Evolutionary conservation across 2,888 invertebrate genomes (phyloP).

Genomic region (Galeruca laticollis): DNA sequence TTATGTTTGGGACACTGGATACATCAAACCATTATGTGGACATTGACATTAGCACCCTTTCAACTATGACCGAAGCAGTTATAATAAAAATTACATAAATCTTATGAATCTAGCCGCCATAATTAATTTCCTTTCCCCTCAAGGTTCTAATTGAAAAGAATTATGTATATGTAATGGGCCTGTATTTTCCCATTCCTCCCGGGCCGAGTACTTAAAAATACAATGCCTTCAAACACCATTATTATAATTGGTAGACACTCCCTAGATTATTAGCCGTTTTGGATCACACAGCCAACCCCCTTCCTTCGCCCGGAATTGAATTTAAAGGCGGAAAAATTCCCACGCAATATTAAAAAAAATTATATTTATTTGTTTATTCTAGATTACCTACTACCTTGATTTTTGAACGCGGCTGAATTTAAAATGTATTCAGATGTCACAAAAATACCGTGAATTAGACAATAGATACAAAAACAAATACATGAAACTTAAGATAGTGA

Average conservation of each 20-base stretch:
- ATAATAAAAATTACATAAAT: slow-evolving; percentile 37
- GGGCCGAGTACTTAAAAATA: slow-evolving; percentile 35
- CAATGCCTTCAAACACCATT: slow-evolving; percentile 39
- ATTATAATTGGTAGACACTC: slow-evolving; percentile 42
- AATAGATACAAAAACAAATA: no score
- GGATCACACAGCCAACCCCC: slow-evolving; percentile 35
- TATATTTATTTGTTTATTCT: no score
- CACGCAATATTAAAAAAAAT: slow-evolving; percentile 7
- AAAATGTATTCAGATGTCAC: no score
- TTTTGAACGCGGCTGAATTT: no score
- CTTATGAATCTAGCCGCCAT: slow-evolving; percentile 35
- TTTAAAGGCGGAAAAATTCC: slow-evolving; percentile 18
- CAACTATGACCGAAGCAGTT: slow-evolving; percentile 16
- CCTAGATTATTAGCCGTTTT: slow-evolving; percentile 34
- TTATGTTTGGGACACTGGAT: not conserved
- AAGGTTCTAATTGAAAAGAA: slow-evolving; percentile 42
- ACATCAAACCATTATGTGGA: slow-evolving; percentile 7
- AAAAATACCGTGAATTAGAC: no score
- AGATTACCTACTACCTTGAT: no score
- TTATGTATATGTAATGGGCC: slow-evolving; percentile 40
- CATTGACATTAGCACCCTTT: slow-evolving; percentile 24
- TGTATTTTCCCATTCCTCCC: slow-evolving; percentile 39
- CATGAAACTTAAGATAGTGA: no score
- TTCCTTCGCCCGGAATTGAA: slow-evolving; percentile 16
- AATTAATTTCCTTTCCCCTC: slow-evolving; percentile 37